These are phyloP conservation scores for Tanytarsus gracilentus DNA, from an alignment of 2,888 invertebrate genomes.

Conservation along the genomic window DNA sequence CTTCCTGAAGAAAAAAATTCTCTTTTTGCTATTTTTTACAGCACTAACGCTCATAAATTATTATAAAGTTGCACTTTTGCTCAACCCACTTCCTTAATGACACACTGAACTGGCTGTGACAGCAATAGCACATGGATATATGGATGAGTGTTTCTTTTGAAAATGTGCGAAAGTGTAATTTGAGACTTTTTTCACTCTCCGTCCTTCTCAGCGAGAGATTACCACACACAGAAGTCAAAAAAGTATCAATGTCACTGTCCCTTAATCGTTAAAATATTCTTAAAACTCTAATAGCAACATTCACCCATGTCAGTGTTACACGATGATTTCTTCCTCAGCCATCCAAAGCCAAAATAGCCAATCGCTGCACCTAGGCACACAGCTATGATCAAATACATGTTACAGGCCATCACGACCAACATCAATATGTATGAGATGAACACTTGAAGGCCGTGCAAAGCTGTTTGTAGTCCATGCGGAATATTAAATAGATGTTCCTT, in stretches of 20 bases:
- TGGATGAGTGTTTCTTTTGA: background rate
- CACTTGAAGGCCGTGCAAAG: slow-evolving; percentile 39
- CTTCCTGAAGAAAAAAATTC: background rate
- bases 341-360: slow-evolving; percentile 42
- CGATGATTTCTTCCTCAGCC: slow-evolving; percentile 35
- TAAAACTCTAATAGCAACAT: slow-evolving; percentile 36
- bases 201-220: background rate
- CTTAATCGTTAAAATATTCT: background rate
- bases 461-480: slow-evolving; percentile 37
- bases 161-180: slow-evolving; percentile 25
- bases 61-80: too few relatives aligned
- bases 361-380: slow-evolving; percentile 38
- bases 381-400: slow-evolving; percentile 41
- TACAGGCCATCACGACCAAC: slow-evolving; percentile 41
- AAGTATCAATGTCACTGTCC: background rate
- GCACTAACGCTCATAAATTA: too few relatives aligned
- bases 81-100: slow-evolving; percentile 25
- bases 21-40: too few relatives aligned
- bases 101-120: background rate
- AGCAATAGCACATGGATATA: slow-evolving; percentile 8
- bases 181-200: slow-evolving; percentile 6
- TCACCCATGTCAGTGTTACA: slow-evolving; percentile 37
- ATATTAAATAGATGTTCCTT: slow-evolving; percentile 33
- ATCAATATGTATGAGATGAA: slow-evolving; percentile 40
- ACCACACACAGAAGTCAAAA: slow-evolving; percentile 25